A percentile compares a stretch with the other conserved stretches of the same genome.
Evolutionary conservation across 2,113 vertebrate species (phyloP).

Genomic region (Mionectes macconnelli): DNA sequence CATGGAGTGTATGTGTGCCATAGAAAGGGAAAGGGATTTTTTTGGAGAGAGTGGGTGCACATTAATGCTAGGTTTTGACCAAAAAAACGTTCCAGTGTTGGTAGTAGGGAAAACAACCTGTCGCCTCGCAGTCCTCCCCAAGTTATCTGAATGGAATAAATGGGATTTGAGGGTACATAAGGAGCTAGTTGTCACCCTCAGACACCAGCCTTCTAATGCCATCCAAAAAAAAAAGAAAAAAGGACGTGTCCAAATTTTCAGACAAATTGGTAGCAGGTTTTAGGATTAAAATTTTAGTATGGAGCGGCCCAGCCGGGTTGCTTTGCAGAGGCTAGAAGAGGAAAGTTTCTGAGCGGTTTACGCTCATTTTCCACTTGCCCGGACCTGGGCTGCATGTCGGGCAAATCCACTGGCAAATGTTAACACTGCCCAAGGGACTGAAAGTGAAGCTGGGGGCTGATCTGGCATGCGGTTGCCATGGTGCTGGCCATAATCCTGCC

Average conservation of each 20-base stretch:
- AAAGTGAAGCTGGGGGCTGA: conserved; percentile 50
- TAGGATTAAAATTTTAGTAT: not conserved
- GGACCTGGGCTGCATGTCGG: conserved; percentile 9
- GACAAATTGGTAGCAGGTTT: not conserved
- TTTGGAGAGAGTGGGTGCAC: not conserved
- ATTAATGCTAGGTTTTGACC: not conserved
- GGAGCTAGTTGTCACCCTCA: not conserved
- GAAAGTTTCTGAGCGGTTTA: not conserved
- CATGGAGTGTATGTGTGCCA: rapidly evolving
- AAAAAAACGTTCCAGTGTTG: not conserved
- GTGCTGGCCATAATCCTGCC: conserved; percentile 31
- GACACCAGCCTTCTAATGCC: not conserved
- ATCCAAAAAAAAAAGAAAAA: not conserved
- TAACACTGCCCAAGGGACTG: conserved; percentile 51
- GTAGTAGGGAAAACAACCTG: not conserved
- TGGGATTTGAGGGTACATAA: not conserved
- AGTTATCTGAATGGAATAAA: not conserved
- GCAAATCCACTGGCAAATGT: conserved; percentile 53
- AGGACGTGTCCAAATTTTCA: not conserved
- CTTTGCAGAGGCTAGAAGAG: not conserved
- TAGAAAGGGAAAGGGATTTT: not conserved
- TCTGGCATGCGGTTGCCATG: conserved; percentile 59
- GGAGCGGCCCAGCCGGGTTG: not conserved
- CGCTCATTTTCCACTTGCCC: conserved; percentile 40
- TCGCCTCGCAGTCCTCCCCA: not conserved